Evolutionary conservation across 2,797 vertebrate species (phyloP).

Genomic region (Cuniculus paca): DNA sequence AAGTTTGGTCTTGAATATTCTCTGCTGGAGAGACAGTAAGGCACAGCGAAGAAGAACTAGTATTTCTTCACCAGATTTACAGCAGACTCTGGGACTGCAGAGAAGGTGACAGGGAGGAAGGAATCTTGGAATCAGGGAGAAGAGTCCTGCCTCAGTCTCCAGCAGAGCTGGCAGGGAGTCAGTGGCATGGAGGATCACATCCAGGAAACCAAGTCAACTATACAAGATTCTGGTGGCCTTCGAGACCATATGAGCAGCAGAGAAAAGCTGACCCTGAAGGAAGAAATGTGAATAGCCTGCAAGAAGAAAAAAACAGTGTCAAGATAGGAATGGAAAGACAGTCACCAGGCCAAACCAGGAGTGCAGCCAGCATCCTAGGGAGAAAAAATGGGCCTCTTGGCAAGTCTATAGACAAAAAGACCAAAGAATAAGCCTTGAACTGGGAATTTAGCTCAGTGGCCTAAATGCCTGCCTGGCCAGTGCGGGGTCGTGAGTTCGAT

Average conservation of each 20-base stretch:
- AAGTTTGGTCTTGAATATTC: background rate
- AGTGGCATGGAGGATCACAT: background rate
- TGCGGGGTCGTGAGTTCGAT: no score
- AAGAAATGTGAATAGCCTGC: background rate
- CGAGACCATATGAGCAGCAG: background rate
- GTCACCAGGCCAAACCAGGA: background rate
- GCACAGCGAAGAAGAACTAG: background rate
- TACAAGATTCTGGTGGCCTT: background rate
- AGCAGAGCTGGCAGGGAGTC: background rate
- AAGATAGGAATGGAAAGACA: background rate
- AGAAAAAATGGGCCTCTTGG: background rate
- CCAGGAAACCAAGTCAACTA: background rate
- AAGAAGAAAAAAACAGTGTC: background rate
- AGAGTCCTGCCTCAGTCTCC: background rate
- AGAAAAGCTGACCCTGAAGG: background rate
- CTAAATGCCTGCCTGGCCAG: no score
- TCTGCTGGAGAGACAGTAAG: background rate
- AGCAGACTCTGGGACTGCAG: background rate
- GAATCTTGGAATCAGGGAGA: background rate
- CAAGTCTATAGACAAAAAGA: background rate
- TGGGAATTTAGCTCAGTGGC: no score
- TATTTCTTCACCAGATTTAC: background rate
- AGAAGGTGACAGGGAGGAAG: background rate
- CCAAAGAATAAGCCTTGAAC: background rate
- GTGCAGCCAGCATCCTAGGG: background rate